Base-by-base conservation (phyloP, 2,797 vertebrate genomes). In the Buceros bicornis region DNA sequence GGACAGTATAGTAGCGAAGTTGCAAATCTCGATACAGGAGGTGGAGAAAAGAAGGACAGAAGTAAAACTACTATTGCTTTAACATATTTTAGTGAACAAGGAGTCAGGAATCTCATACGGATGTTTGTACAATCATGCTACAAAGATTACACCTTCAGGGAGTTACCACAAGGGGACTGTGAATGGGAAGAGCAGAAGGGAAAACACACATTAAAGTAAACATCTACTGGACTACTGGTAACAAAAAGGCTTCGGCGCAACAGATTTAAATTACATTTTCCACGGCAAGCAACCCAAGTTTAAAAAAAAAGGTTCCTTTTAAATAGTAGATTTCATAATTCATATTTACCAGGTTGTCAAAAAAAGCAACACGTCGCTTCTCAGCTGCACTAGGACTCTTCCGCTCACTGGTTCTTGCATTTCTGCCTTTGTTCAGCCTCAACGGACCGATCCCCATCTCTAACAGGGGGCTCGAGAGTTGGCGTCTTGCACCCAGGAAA, bases 111-210 rank as follows among this genome's bases (percentile, higher is more conserved):
- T 97, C 89, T 96, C 96, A 95, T 95, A 97, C 93, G 96, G n/a
- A 96, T 86, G 93, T 93, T 97, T 98, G 97, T 96, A 98, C 96
- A 97, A 97, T 97, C 98, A 98, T 98, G 98, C 98, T 98, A 98
- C 97, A 97, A 98, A 97, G 94, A 97, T 97, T 95, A 98, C 97
- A 97, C 96, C 95, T 79, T 74, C 95, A 90, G 95, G 91, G 90
- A 94, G 67, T 90, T 82, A 96, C 97, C 97, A 98, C 91, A 82
- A 94, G 2, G 25, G 92, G 95, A 82, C 86, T 26, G 90, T 95
- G 95, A 86, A 88, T 71, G 96, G 88, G 94, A 89, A 90, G 95
- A 95, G 95, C 90, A 97, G 87, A 97, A 83, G 96, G 96, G 90
- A 95, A 82, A 95, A 96, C 93, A 97, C 97, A 97, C 97, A 92